These are phyloP conservation scores for Oceanites oceanicus DNA, from an alignment of 2,113 vertebrate genomes.

Conservation along the genomic window DNA sequence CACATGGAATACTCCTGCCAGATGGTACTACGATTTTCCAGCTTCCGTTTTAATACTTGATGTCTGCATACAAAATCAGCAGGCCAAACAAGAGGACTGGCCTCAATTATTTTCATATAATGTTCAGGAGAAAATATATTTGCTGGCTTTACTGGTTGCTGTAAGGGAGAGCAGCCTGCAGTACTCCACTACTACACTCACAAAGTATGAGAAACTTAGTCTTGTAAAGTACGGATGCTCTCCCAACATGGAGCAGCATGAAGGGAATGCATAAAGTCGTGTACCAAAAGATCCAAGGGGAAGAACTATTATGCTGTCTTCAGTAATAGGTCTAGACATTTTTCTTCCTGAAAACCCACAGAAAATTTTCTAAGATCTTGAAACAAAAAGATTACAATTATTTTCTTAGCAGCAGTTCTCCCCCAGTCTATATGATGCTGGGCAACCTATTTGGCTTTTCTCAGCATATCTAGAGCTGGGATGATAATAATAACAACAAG, in stretches of 20 bases:
- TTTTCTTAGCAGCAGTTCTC: neutral
- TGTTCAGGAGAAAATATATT: neutral
- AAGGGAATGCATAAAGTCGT: neutral
- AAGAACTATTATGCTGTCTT: neutral
- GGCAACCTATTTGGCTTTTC: neutral
- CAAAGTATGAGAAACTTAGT: neutral
- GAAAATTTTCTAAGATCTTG: neutral
- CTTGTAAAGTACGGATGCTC: neutral
- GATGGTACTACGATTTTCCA: neutral
- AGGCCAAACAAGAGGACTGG: neutral
- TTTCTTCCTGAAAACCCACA: neutral
- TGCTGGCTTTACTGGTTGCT: neutral
- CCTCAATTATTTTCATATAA: neutral
- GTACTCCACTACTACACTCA: neutral
- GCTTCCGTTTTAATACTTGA: neutral
- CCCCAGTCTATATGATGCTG: neutral
- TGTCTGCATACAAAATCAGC: neutral
- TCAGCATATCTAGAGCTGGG: neutral
- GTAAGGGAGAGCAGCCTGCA: neutral
- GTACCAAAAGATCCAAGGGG: neutral
- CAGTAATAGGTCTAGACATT: neutral
- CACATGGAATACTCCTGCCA: neutral
- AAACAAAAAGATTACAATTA: neutral
- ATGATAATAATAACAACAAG: neutral
- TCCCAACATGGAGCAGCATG: neutral